Base-by-base conservation (phyloP, 2,113 vertebrate species). In the Antigone vipio region DNA sequence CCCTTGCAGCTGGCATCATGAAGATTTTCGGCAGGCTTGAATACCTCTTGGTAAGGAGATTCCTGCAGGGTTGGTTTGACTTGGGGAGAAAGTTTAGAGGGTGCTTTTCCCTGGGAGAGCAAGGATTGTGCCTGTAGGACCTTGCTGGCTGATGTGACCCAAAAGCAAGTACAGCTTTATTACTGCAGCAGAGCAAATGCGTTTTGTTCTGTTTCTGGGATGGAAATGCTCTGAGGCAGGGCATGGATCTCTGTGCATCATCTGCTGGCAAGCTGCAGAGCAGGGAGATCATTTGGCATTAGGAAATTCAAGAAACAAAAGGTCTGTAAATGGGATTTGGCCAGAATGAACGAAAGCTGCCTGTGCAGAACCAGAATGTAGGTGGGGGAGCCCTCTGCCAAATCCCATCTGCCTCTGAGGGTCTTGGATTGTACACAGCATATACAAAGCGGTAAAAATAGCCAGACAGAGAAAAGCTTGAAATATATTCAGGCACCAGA, bases 21-120 rank as follows among this genome's bases (percentile, higher is more conserved):
- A 99, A 98, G 98, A 98, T 99, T 77, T 98, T 98, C 21, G 91
- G 98, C 94, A 95, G 96, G 35, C 97, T 98, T 53, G 97, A 98
- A 68, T 97, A 98, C 83, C 97, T 98, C 74, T 94, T 98, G 99
- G 99, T 99, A 96, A 98, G 99, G 98, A n/a, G 34, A 35, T 8
- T 13, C 35, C 16, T 45, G 7, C 15, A 19, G 91, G 80, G 55
- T 6, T 72, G 81, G 26, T n/a, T 58, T n/a, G 47, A 12, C 34
- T 9, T 17, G 72, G 58, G 66, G 40, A 60, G 50, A 12, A 47
- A 49, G 26, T 72, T 90, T 9, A 22, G 83, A 26, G 64, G 50
- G 66, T 3, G 1, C 44, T 47, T 76, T 63, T 22, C 49, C 29
- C 35, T 40, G 13, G 63, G 77, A 85, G 18, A 32, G 9, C 4